Conservation (phyloP, 2,113 vertebrate species). For the Crocuta crocuta region DNA sequence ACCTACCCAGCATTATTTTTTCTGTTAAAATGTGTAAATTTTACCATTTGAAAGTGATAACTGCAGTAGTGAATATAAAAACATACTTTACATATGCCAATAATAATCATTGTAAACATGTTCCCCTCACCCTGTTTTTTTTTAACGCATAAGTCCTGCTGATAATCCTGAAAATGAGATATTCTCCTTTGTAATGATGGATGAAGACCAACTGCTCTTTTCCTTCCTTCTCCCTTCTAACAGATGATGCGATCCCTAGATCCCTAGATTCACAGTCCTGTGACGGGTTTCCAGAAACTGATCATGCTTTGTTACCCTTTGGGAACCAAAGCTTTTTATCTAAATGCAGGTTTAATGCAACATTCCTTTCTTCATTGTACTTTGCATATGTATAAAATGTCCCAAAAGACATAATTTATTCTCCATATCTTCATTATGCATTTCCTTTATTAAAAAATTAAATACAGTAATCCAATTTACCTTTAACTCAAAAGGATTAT, state of each 20-base stretch:
- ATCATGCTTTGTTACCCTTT: not conserved
- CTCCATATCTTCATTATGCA: not conserved
- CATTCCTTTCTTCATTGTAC: not conserved
- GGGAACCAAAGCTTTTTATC: not conserved
- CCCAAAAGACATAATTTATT: not conserved
- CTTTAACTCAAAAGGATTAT: not conserved
- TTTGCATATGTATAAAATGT: not conserved
- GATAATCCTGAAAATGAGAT: not conserved
- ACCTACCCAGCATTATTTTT: not conserved
- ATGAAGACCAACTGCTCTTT: not conserved
- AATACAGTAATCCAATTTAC: not conserved
- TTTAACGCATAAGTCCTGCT: not conserved
- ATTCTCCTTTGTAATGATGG: not conserved
- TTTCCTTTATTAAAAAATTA: slow-evolving; percentile 6
- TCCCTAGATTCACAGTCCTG: not conserved
- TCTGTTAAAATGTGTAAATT: not conserved
- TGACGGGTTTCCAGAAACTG: not conserved
- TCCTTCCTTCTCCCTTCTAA: not conserved
- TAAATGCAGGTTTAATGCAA: not conserved
- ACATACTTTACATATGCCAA: not conserved
- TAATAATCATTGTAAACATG: not conserved
- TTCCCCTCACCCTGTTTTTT: not conserved
- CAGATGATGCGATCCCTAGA: not conserved
- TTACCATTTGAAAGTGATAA: not conserved
- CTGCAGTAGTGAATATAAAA: rapidly evolving